phyloP scores from a whole-genome alignment of 2,113 vertebrate genomes.

The Myotis brandtii region DNA sequence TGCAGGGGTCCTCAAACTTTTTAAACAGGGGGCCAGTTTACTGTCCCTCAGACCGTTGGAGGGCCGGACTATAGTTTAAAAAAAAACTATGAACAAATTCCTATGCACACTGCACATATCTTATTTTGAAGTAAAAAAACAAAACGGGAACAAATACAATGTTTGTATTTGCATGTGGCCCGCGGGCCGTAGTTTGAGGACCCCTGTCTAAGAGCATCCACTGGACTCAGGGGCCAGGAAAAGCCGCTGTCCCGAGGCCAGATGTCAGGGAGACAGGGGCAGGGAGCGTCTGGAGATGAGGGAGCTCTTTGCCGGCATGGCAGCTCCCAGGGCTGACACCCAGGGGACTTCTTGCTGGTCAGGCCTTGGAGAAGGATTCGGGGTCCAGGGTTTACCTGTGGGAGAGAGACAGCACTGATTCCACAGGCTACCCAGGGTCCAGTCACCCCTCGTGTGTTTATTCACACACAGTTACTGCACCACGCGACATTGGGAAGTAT shows the following conservation, averaged over 20 bases:
- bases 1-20: too few species aligned
- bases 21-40: too few species aligned
- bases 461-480: not conserved
- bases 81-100: too few species aligned
- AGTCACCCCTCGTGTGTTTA: not conserved
- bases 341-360: not conserved
- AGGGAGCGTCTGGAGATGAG: fast-evolving
- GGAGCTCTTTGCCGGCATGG: not conserved
- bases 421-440: not conserved
- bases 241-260: not conserved
- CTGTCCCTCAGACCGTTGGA: too few species aligned
- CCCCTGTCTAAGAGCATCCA: fast-evolving
- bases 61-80: too few species aligned
- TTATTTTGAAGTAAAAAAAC: too few species aligned
- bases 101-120: too few species aligned
- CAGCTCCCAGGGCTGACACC: not conserved
- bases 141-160: too few species aligned
- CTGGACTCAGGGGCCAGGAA: not conserved
- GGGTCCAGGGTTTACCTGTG: not conserved
- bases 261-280: not conserved
- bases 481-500: not conserved
- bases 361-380: not conserved
- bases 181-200: too few species aligned
- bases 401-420: not conserved
- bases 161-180: too few species aligned